Evolutionary conservation across 1,140 invertebrate genomes (phyloP), one percentile per base, ranked within the genome.

Genomic region (Drosophila lini): DNA sequence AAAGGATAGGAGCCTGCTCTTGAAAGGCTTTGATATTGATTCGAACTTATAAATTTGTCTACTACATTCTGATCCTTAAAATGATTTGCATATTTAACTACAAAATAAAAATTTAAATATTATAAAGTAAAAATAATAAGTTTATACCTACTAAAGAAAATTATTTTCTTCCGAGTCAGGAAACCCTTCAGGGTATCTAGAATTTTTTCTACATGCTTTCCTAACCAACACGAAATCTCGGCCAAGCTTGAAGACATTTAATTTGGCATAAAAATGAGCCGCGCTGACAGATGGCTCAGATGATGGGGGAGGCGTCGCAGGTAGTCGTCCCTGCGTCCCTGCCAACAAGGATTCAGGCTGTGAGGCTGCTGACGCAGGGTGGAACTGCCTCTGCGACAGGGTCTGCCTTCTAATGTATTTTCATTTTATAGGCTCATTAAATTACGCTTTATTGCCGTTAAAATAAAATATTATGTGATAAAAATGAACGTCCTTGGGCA

Each of bases 401-500:
- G 60, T 9, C 28, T 9, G 42, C 28, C 59, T 36, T n/a, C 67
- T 84, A 88, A 88, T 88, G 85, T 88, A 81, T 88, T 88, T 89
- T 84, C 85, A 62, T 89, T 89, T 89, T 89, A 89, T 89, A 76
- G 84, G 84, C 85, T 89, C 84, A 90, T 89, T 89, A 89, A 89
- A 89, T 89, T 89, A 84, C 84, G 85, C 85, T 89, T 89, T 89
- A 89, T 89, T 90, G 85, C 85, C 84, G 80, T 89, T 89, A 89
- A 89, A 89, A 89, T 89, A 89, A 89, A 84, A 90, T 89, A 89
- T 89, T 74, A 89, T 89, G 84, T 89, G 84, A 89, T 89, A 89
- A 89, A 89, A 89, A 89, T 76, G 74, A 78, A 65, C 53, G 71
- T 44, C 63, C 38, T 53, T 38, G 62, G 38, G 71, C 53, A 52